Conservation (phyloP, 2,113 vertebrate genomes). For the Heterocephalus glaber region DNA sequence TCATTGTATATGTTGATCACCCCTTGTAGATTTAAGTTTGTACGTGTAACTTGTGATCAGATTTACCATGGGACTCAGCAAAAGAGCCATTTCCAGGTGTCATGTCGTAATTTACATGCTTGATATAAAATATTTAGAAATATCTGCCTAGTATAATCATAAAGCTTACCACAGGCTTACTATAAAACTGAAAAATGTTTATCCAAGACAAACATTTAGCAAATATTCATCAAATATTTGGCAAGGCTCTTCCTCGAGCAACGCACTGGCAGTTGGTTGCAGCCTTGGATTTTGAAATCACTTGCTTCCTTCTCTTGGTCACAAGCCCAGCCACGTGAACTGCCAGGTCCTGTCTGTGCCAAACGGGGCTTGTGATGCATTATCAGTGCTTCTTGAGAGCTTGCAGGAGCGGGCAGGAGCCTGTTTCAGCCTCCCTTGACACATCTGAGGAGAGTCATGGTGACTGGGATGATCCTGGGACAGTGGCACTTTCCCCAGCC, state of each 20-base stretch:
- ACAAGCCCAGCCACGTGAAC: conserved; percentile 14
- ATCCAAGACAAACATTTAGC: conserved; percentile 55
- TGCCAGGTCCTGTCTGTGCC: background rate
- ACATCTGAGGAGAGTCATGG: background rate
- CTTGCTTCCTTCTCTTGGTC: conserved; percentile 42
- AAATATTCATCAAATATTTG: conserved; percentile 62
- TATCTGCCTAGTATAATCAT: background rate
- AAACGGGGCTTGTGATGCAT: background rate
- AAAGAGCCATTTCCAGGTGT: background rate
- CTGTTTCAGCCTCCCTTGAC: background rate
- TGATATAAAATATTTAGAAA: conserved; percentile 55
- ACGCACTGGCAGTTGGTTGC: background rate
- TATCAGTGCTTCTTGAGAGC: background rate
- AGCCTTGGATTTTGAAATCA: conserved; percentile 55
- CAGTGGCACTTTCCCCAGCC: background rate
- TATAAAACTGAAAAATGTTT: conserved; percentile 23
- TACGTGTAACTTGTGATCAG: background rate
- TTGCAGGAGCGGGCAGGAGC: background rate
- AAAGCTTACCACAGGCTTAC: conserved; percentile 29
- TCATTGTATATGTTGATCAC: background rate
- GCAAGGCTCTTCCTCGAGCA: background rate
- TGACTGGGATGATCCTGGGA: background rate
- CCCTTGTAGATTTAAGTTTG: background rate
- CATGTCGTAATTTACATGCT: background rate
- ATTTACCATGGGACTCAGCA: background rate